Conservation (phyloP, 1,140 invertebrate genomes). For the Tribolium madens region DNA sequence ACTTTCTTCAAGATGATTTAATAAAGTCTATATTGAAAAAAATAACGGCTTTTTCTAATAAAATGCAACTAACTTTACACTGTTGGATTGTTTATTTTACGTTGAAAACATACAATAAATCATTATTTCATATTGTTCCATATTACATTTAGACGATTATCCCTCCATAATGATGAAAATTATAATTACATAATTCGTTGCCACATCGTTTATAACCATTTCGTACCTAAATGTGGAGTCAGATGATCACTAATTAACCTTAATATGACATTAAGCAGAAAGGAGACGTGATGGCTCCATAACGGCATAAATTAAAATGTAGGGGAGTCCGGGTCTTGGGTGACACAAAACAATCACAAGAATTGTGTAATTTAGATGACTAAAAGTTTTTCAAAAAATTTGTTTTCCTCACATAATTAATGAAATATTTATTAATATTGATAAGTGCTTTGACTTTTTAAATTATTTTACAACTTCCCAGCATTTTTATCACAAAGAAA, state of each 20-base stretch:
- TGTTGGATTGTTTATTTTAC: not conserved
- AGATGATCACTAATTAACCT: not conserved
- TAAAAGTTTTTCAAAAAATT: not conserved
- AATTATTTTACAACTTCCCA: not conserved
- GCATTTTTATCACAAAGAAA: not conserved
- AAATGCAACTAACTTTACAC: not conserved
- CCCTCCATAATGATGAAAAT: not conserved
- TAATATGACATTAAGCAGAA: not conserved
- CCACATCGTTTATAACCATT: slow-evolving; percentile 4
- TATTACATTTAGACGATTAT: not conserved
- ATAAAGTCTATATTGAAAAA: not conserved
- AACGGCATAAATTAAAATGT: not conserved
- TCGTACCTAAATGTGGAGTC: not conserved
- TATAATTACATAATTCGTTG: not conserved
- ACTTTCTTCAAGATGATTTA: slow-evolving; percentile 24
- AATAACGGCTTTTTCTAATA: not conserved
- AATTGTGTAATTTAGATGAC: not conserved
- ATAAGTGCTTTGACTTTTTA: not conserved
- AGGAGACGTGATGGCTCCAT: not conserved
- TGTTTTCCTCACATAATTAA: too few species aligned
- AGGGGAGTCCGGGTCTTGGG: too few species aligned
- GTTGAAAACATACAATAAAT: not conserved
- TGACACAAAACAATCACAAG: not conserved
- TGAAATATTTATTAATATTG: not conserved
- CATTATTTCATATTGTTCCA: not conserved